These are phyloP conservation scores for Martes martes DNA, from an alignment of 2,113 vertebrate species.

Conservation along the genomic window DNA sequence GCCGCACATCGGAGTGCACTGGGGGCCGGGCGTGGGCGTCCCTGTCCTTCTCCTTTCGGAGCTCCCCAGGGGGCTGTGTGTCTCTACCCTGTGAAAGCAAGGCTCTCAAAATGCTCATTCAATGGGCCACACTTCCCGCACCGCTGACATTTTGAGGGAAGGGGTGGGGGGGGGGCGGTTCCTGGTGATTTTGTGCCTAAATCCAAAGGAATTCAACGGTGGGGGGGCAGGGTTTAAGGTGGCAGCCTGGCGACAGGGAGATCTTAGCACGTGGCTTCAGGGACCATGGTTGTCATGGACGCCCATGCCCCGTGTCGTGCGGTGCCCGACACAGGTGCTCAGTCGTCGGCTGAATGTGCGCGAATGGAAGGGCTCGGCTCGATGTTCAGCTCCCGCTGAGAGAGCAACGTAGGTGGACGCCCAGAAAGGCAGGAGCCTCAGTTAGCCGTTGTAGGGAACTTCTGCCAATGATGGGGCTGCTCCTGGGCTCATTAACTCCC, in stretches of 20 bases:
- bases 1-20: fast-evolving
- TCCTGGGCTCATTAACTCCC: fast-evolving
- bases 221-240: fast-evolving
- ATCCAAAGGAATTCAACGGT: neutral
- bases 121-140: fast-evolving
- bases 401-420: fast-evolving
- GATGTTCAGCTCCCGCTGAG: fast-evolving
- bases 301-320: fast-evolving
- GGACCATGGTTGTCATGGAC: fast-evolving
- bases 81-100: neutral
- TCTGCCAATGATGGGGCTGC: too few relatives aligned
- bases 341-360: fast-evolving
- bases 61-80: fast-evolving
- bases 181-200: neutral
- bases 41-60: neutral
- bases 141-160: too few relatives aligned
- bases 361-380: fast-evolving
- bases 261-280: fast-evolving
- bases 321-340: neutral
- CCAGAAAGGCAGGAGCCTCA: too few relatives aligned
- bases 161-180: neutral
- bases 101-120: neutral
- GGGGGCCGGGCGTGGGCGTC: neutral
- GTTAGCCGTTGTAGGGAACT: neutral
- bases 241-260: neutral